These are phyloP conservation scores for Nineta flava DNA, from an alignment of 2,888 invertebrate species.

Conservation along the genomic window DNA sequence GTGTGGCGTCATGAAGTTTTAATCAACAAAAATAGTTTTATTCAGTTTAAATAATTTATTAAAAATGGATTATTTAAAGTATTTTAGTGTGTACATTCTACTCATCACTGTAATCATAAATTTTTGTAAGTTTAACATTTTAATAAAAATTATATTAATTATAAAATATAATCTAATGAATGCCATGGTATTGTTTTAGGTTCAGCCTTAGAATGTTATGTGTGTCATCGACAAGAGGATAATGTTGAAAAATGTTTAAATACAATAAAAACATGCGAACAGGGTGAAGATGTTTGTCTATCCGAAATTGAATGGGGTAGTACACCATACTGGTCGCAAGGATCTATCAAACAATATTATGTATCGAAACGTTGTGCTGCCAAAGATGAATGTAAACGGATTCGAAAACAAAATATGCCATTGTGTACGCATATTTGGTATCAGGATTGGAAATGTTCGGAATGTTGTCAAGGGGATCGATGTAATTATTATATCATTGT, in stretches of 20 bases:
- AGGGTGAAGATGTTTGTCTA: slow-evolving; percentile 71
- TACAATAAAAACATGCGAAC: slow-evolving; percentile 80
- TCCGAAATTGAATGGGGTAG: slow-evolving; percentile 90
- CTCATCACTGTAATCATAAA: no score
- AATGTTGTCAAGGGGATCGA: slow-evolving; percentile 89
- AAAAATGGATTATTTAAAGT: no score
- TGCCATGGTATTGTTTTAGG: slow-evolving; percentile 28
- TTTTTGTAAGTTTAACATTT: not conserved
- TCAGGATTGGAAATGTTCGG: slow-evolving; percentile 90
- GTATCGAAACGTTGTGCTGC: slow-evolving; percentile 82
- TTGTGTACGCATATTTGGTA: slow-evolving; percentile 87
- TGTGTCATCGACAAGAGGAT: slow-evolving; percentile 82
- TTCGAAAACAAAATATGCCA: slow-evolving; percentile 59
- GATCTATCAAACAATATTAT: slow-evolving; percentile 84
- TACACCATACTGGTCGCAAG: slow-evolving; percentile 90
- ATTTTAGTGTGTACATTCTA: no score
- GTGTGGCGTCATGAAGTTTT: no score
- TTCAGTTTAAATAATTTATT: no score
- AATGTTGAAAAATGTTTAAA: slow-evolving; percentile 85
- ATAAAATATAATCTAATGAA: slow-evolving; percentile 4
- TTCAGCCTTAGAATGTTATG: slow-evolving; percentile 77
- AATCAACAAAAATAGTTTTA: no score
- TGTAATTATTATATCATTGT: slow-evolving; percentile 93
- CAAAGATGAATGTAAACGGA: slow-evolving; percentile 58
- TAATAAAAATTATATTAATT: not conserved